phyloP scores from a whole-genome alignment of 2,888 invertebrate genomes.

The Tethea ocularis region DNA sequence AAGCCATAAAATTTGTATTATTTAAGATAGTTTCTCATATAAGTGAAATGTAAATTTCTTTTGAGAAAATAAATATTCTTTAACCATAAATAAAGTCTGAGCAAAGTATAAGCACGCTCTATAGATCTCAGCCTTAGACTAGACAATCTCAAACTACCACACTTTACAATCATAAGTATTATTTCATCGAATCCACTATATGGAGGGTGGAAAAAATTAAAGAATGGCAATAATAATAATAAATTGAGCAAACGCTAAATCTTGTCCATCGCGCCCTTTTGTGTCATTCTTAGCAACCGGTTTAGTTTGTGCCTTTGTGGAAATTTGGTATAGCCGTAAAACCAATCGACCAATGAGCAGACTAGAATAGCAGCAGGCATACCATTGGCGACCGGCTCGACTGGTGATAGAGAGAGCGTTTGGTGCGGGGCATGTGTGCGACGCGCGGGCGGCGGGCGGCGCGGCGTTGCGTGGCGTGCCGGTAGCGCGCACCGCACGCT shows the following conservation, averaged over 20 bases:
- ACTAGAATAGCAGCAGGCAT: slow-evolving; percentile 61
- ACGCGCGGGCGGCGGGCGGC: slow-evolving; percentile 67
- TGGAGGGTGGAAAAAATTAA: slow-evolving; percentile 33
- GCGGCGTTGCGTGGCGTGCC: slow-evolving; percentile 57
- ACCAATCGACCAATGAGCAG: slow-evolving; percentile 62
- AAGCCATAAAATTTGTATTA: too few relatives aligned
- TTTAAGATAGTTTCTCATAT: too few relatives aligned
- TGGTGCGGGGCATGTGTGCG: slow-evolving; percentile 40
- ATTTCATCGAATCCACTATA: too few relatives aligned
- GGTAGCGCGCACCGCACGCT: slow-evolving; percentile 57
- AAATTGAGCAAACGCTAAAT: slow-evolving; percentile 65
- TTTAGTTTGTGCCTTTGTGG: slow-evolving; percentile 80
- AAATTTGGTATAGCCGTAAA: slow-evolving; percentile 77
- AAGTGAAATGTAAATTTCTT: too few relatives aligned
- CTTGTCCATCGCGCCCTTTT: slow-evolving; percentile 80
- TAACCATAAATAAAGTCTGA: too few relatives aligned
- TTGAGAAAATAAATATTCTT: too few relatives aligned
- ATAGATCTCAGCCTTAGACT: too few relatives aligned
- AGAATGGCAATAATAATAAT: slow-evolving; percentile 53
- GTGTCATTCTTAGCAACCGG: slow-evolving; percentile 76
- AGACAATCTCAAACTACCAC: too few relatives aligned
- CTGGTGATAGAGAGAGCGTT: slow-evolving; percentile 12
- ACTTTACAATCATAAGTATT: too few relatives aligned
- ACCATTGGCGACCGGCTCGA: slow-evolving; percentile 67
- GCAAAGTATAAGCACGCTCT: too few relatives aligned